Conservation (phyloP, 1,140 invertebrate species). For the Lasaia peninsularis region DNA sequence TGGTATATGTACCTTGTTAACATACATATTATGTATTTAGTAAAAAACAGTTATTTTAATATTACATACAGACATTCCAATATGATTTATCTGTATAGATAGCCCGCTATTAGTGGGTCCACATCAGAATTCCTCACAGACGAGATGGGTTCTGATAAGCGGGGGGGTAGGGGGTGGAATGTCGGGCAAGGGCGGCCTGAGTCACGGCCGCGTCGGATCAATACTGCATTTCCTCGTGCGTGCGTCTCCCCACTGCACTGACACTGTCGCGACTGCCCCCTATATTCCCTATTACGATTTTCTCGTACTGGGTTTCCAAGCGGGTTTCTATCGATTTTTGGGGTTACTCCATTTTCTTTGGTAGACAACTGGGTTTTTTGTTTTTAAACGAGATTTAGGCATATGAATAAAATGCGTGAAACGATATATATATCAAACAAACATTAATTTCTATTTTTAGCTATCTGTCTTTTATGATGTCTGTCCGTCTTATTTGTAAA, state of each 20-base stretch:
- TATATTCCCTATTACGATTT: slow-evolving; percentile 23
- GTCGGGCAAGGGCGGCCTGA: slow-evolving; percentile 72
- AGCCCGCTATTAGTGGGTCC: slow-evolving; percentile 14
- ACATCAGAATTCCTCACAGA: slow-evolving; percentile 32
- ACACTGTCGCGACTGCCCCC: slow-evolving; percentile 35
- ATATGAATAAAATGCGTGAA: no score
- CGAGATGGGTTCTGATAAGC: slow-evolving; percentile 41
- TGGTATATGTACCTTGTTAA: no score
- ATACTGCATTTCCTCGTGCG: slow-evolving; percentile 63
- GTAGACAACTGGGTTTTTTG: no score
- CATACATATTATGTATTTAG: no score
- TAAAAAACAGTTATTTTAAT: no score
- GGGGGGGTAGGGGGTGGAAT: slow-evolving; percentile 39
- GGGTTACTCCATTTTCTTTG: neutral
- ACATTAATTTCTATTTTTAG: no score
- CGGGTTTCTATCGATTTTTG: slow-evolving; percentile 7
- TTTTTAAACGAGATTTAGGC: no score
- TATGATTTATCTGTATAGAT: no score
- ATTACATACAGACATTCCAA: no score
- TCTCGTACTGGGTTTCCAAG: slow-evolving; percentile 10
- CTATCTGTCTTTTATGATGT: no score
- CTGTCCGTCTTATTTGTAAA: no score
- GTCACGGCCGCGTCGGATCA: slow-evolving; percentile 62
- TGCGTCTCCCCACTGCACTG: slow-evolving; percentile 34
- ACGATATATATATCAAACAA: no score